Percentiles rank a stretch among this genome's conserved stretches.
These are phyloP conservation scores for Coluber constrictor DNA, from an alignment of 2,797 vertebrate species.

Conservation along the genomic window DNA sequence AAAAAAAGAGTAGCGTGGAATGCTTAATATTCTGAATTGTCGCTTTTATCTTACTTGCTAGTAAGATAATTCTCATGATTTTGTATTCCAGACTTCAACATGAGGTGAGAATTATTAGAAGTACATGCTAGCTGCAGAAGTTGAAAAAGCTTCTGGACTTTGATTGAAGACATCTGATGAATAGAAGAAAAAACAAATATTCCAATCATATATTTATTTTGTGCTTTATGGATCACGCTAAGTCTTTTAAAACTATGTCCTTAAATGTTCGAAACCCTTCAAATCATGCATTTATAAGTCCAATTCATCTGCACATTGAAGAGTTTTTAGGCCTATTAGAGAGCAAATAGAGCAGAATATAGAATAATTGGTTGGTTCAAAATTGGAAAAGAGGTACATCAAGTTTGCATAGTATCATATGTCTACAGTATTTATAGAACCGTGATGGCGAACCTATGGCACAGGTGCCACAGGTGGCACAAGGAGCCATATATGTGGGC, in stretches of 20 bases:
- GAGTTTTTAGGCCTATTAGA: background rate
- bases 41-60: background rate
- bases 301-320: background rate
- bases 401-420: background rate
- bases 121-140: background rate
- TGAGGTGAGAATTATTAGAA: background rate
- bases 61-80: background rate
- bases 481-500: too few relatives aligned
- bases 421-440: background rate
- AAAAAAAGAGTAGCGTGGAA: background rate
- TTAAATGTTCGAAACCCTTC: background rate
- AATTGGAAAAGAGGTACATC: too few relatives aligned
- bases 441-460: too few relatives aligned
- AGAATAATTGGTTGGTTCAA: background rate
- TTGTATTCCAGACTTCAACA: background rate
- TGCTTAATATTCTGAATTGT: background rate
- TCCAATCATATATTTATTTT: background rate
- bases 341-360: background rate
- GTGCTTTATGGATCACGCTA: background rate
- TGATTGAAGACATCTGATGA: background rate
- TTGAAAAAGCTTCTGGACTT: background rate
- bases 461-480: too few relatives aligned
- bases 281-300: background rate
- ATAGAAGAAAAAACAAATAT: background rate
- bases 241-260: background rate